Percentiles rank a stretch among this genome's conserved stretches.
Conservation (phyloP, 1,140 invertebrate species). For the Megalonaias nervosa region DNA sequence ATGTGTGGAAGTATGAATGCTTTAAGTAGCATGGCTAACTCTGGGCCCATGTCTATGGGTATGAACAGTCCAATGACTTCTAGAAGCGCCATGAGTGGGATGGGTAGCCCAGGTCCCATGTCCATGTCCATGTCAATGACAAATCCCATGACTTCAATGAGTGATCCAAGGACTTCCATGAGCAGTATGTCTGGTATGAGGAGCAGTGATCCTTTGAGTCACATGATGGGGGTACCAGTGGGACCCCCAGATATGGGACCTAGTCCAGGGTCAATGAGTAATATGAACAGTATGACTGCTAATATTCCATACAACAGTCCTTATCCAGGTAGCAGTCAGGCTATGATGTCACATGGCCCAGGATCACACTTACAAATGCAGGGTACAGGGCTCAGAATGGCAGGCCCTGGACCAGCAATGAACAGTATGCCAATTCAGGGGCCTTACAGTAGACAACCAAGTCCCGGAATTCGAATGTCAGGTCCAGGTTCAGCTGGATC, state of each 20-base stretch:
- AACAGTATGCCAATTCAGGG: constrained; percentile 37
- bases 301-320: constrained; percentile 33
- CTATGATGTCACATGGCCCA: constrained; percentile 42
- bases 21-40: no score
- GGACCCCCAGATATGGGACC: background rate
- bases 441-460: constrained; percentile 33
- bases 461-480: constrained; percentile 42
- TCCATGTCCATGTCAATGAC: background rate
- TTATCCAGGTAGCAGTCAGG: constrained; percentile 18
- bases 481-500: constrained; percentile 28
- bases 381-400: constrained; percentile 47
- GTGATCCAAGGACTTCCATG: constrained; percentile 38
- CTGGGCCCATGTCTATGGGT: constrained; percentile 11
- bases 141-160: constrained; percentile 25
- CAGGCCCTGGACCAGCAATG: constrained; percentile 41
- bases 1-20: no score
- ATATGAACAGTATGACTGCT: constrained; percentile 27
- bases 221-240: constrained; percentile 59
- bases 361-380: constrained; percentile 27
- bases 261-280: no score
- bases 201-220: constrained; percentile 48
- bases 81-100: constrained; percentile 8
- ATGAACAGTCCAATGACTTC: constrained; percentile 12
- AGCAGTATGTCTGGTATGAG: constrained; percentile 32
- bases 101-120: constrained; percentile 36